phyloP scores from a whole-genome alignment of 2,113 vertebrate genomes.

The Protobothrops mucrosquamatus region DNA sequence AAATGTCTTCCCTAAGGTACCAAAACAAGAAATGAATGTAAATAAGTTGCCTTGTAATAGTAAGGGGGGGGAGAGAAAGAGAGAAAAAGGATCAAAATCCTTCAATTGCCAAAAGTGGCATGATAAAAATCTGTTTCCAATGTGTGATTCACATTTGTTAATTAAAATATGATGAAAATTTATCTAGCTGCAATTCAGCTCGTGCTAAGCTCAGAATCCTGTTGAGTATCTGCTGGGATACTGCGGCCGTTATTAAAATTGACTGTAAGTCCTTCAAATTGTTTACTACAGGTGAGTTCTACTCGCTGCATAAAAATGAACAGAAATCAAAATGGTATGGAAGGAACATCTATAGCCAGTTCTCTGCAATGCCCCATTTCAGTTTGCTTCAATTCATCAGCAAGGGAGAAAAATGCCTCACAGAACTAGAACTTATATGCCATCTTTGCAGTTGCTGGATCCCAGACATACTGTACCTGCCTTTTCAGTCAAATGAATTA shows the following conservation, averaged over 20 bases:
- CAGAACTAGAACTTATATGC: background rate
- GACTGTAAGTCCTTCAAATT: conserved; percentile 42
- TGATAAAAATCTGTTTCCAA: conserved; percentile 18
- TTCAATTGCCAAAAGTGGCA: conserved; percentile 28
- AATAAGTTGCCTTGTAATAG: conserved; percentile 7
- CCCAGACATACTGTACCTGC: conserved; percentile 31
- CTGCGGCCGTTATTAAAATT: conserved; percentile 46
- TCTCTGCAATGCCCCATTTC: conserved; percentile 50
- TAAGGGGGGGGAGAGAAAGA: background rate
- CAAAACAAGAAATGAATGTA: conserved; percentile 8
- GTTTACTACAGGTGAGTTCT: conserved; percentile 42
- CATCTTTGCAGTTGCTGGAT: conserved; percentile 14
- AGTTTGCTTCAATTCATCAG: conserved; percentile 37
- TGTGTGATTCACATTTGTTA: conserved; percentile 42
- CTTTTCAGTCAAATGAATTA: conserved; percentile 35
- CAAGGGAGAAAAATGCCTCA: conserved; percentile 13
- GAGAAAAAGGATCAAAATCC: background rate
- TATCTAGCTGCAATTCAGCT: conserved; percentile 40
- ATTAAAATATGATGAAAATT: conserved; percentile 52
- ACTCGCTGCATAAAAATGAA: conserved; percentile 38
- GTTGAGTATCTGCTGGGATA: conserved; percentile 47
- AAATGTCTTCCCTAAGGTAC: conserved; percentile 3
- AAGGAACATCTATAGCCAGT: background rate
- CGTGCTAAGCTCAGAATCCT: conserved; percentile 38
- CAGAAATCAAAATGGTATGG: conserved; percentile 32